These are phyloP conservation scores for Enteromius argenteus DNA, from an alignment of 2,797 vertebrate species.

Conservation along the genomic window DNA sequence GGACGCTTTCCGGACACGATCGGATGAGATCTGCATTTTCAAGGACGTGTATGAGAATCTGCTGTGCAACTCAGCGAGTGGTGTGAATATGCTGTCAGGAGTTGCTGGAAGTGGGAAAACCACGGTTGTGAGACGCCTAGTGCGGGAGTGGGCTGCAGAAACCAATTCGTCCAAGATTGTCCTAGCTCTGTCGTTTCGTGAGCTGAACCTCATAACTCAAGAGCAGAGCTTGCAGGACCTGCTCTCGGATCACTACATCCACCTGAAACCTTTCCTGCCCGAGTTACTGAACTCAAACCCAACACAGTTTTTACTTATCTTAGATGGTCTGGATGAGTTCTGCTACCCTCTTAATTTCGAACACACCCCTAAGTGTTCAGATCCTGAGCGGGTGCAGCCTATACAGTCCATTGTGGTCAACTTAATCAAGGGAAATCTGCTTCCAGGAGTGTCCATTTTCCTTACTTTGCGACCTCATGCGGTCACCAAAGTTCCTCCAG, in stretches of 20 bases:
- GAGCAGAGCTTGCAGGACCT: slow-evolving; percentile 59
- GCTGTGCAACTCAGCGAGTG: slow-evolving; percentile 36
- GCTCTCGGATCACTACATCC: slow-evolving; percentile 64
- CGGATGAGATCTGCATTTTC: slow-evolving; percentile 58
- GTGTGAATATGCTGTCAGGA: slow-evolving; percentile 62
- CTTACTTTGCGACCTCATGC: slow-evolving; percentile 67
- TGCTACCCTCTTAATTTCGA: slow-evolving; percentile 63
- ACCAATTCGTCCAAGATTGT: slow-evolving; percentile 52
- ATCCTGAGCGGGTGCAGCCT: slow-evolving; percentile 58
- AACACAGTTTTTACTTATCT: slow-evolving; percentile 57
- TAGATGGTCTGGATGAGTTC: slow-evolving; percentile 69
- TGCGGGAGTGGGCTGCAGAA: slow-evolving; percentile 61
- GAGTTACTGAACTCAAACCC: slow-evolving; percentile 58
- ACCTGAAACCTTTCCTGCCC: slow-evolving; percentile 60
- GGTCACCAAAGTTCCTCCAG: slow-evolving; percentile 62
- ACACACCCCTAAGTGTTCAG: slow-evolving; percentile 66
- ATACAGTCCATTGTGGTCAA: slow-evolving; percentile 65
- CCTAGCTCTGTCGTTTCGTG: slow-evolving; percentile 65
- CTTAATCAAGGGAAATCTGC: slow-evolving; percentile 64
- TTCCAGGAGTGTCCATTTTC: slow-evolving; percentile 62
- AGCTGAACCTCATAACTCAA: slow-evolving; percentile 65
- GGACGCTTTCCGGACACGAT: slow-evolving; percentile 55
- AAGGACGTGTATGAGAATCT: slow-evolving; percentile 56
- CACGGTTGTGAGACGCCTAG: slow-evolving; percentile 60
- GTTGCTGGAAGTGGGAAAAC: slow-evolving; percentile 71